Evolutionary conservation across 1,140 invertebrate species (phyloP).

Genomic region (Matsumurasca onukii): DNA sequence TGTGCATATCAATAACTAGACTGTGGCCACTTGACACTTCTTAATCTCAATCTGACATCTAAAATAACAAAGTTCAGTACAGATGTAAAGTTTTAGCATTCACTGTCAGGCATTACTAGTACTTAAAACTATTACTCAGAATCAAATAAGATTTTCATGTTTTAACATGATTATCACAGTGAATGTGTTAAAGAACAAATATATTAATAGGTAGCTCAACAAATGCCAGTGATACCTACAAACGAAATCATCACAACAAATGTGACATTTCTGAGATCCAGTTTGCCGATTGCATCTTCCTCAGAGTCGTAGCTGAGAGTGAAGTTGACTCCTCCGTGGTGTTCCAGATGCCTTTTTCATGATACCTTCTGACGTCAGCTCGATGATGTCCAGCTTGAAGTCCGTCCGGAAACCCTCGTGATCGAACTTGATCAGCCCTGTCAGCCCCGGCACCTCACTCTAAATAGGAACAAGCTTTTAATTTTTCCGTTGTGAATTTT

Average conservation of each 20-base stretch:
- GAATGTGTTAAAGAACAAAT: too few species aligned
- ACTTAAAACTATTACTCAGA: too few species aligned
- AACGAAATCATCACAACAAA: slow-evolving; percentile 83
- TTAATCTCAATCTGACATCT: too few species aligned
- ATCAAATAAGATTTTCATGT: too few species aligned
- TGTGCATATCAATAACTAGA: too few species aligned
- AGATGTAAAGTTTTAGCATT: too few species aligned
- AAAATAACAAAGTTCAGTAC: too few species aligned
- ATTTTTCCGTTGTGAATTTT: neutral
- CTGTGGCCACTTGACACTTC: too few species aligned
- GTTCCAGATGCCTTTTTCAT: slow-evolving; percentile 70
- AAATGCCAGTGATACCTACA: too few species aligned
- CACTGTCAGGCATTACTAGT: too few species aligned
- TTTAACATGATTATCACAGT: too few species aligned
- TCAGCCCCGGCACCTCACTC: slow-evolving; percentile 72
- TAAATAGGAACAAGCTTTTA: slow-evolving; percentile 42
- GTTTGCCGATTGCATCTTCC: neutral
- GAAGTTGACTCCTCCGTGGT: slow-evolving; percentile 33
- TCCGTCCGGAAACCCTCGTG: slow-evolving; percentile 80
- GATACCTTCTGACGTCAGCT: slow-evolving; percentile 65
- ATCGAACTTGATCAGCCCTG: slow-evolving; percentile 82
- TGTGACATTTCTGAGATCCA: slow-evolving; percentile 73
- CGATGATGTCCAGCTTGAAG: slow-evolving; percentile 76
- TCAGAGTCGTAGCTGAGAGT: neutral
- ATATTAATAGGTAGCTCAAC: too few species aligned